A percentile compares a stretch with the other conserved stretches of the same genome.
These are phyloP conservation scores for Bellardia pandia DNA, from an alignment of 2,888 invertebrate genomes.

Conservation along the genomic window DNA sequence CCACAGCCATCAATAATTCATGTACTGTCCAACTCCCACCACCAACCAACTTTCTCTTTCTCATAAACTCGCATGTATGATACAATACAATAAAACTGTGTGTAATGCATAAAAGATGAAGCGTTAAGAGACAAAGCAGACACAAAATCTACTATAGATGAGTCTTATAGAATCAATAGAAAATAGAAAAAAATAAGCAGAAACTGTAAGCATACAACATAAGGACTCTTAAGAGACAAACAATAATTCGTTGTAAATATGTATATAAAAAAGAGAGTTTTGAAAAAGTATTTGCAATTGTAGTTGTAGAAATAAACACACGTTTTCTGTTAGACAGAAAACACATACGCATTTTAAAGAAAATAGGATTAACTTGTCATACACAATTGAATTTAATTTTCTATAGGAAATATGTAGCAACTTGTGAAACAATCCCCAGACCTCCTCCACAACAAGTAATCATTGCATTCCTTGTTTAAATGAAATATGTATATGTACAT, in stretches of 20 bases:
- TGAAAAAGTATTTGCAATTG: background rate
- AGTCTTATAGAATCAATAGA: background rate
- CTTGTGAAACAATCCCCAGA: background rate
- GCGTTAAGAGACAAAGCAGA: constrained; percentile 51
- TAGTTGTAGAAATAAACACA: background rate
- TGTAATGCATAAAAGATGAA: constrained; percentile 74
- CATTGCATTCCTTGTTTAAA: background rate
- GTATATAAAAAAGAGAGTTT: background rate
- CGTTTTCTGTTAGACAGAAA: background rate
- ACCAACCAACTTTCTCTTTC: background rate
- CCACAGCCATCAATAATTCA: constrained; percentile 60
- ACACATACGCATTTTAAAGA: constrained; percentile 51
- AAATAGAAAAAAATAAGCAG: constrained; percentile 28
- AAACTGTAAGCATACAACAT: background rate
- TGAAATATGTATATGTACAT: background rate
- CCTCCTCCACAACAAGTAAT: background rate
- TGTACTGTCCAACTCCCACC: constrained; percentile 48
- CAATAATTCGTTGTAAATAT: background rate
- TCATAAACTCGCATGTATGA: background rate
- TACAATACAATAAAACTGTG: constrained; percentile 40
- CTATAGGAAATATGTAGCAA: constrained; percentile 71
- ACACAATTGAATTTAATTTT: constrained; percentile 83
- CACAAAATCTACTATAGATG: background rate
- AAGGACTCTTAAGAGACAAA: constrained; percentile 17
- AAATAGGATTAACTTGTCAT: constrained; percentile 82